phyloP scores from a whole-genome alignment of 2,113 vertebrate genomes.

The Laticauda laticaudata region DNA sequence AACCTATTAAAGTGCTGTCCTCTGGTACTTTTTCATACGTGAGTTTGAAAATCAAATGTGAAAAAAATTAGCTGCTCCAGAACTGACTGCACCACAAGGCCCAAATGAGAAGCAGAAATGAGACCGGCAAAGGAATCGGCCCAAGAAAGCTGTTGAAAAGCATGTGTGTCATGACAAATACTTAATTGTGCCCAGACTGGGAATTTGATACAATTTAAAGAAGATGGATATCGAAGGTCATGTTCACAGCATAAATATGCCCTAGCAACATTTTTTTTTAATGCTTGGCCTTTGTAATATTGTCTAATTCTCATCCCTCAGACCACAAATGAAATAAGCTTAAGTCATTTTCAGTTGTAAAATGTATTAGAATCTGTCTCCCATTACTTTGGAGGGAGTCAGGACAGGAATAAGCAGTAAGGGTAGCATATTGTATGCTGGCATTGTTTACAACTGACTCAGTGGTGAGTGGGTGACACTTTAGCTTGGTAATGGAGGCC shows the following conservation, averaged over 20 bases:
- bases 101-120: background rate
- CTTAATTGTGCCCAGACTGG: background rate
- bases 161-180: background rate
- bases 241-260: background rate
- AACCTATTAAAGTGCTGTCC: background rate
- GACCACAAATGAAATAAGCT: background rate
- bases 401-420: background rate
- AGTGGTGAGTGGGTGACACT: background rate
- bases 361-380: background rate
- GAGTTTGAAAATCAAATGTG: background rate
- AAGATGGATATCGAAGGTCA: background rate
- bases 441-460: background rate
- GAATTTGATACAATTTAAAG: background rate
- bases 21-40: background rate
- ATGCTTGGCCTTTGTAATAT: background rate
- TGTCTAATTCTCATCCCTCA: background rate
- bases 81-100: background rate
- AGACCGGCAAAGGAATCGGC: background rate
- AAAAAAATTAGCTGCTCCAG: background rate
- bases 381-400: background rate
- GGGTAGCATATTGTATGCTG: background rate
- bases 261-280: background rate
- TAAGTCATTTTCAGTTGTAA: background rate
- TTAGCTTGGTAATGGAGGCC: background rate
- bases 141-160: too few species aligned